Base-by-base conservation (phyloP, 2,797 vertebrate genomes). In the Microhierax caerulescens region DNA sequence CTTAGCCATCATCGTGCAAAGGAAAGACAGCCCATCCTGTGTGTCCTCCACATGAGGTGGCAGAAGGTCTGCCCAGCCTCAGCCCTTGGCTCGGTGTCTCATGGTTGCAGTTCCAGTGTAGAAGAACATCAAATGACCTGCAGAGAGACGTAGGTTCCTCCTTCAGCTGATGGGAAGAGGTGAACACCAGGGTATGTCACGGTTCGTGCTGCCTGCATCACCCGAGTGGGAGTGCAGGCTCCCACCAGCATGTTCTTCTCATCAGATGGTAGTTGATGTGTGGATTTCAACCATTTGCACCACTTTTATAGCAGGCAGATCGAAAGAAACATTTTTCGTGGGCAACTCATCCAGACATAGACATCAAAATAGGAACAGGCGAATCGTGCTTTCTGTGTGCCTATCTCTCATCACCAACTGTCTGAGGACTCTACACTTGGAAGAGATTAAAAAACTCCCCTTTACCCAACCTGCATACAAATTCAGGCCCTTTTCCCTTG, bases 51-150 rank as follows among this genome's bases (percentile, higher is more conserved):
- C 18, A 1, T 2, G 2, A 4, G 45, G 63, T 27, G 53, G 14
- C 21, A 15, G 45, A 30, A 59, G 65, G 4, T 60, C 53, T 13
- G 14, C 47, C 45, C n/a, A 8, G 9, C 34, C 57, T 47, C 50
- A 54, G 0, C 39, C 25, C 45, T 45, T 45, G 45, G 45, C 45
- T 20, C 45, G 1, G 1, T 0, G 16, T 15, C 83, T 45, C 19
- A 1, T 7, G 10, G 47, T 6, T 45, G 37, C 27, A 1, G 5
- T n/a, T 37, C n/a, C 23, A 15, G n/a, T 4, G 1, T 17, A 3
- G 18, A 18, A 53, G 45, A 41, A 18, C 25, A 5, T 36, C 37
- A 18, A 9, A 13, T 0, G 24, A 30, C 43, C 34, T 15, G 9
- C 43, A 13, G 45, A 14, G 83, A 37, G n/a, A 9, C 2, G 4